Evolutionary conservation across 2,113 vertebrate genomes (phyloP).

Genomic region (Thymallus thymallus): DNA sequence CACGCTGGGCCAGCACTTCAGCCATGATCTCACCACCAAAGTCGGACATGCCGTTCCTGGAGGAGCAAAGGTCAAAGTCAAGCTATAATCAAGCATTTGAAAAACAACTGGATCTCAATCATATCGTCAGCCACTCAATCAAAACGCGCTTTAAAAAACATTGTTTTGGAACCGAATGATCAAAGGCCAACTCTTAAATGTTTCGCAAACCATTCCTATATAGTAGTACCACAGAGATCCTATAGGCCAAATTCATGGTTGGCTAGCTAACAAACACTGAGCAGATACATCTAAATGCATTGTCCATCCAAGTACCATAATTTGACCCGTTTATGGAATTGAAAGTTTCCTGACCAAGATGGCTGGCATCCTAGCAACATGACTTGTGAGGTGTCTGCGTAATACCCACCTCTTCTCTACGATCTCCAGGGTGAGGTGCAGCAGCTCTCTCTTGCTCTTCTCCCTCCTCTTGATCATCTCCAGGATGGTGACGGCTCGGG

Average conservation of each 20-base stretch:
- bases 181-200: no score
- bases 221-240: neutral
- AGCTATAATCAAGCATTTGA: no score
- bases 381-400: no score
- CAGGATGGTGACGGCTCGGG: slow-evolving; percentile 94
- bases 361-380: neutral
- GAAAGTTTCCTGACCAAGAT: neutral
- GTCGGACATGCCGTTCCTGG: slow-evolving; percentile 90
- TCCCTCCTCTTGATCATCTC: slow-evolving; percentile 98
- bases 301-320: no score
- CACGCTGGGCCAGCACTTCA: slow-evolving; percentile 92
- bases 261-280: neutral
- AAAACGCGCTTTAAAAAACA: no score
- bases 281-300: neutral
- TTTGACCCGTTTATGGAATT: no score
- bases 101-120: no score
- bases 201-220: no score
- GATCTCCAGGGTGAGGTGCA: slow-evolving; percentile 98
- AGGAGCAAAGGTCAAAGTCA: no score
- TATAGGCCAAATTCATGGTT: neutral
- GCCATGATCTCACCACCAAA: slow-evolving; percentile 92
- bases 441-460: slow-evolving; percentile 94
- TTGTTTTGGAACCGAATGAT: no score
- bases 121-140: no score
- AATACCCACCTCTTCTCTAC: slow-evolving; percentile 97